phyloP scores from a whole-genome alignment of 2,797 vertebrate species.

The Prionace glauca region DNA sequence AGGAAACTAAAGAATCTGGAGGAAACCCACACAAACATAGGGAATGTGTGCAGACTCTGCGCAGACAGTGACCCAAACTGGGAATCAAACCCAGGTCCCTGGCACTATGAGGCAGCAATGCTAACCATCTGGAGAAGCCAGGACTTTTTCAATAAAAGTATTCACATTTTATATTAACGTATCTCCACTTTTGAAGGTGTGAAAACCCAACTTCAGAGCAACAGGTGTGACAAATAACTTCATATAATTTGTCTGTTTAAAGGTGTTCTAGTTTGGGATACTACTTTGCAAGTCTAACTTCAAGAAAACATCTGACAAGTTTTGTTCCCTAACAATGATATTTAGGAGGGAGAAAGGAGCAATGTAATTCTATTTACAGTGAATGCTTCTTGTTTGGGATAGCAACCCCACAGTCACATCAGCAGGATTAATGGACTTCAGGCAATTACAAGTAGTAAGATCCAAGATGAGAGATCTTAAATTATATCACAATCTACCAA shows the following conservation, averaged over 20 bases:
- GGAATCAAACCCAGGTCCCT: too few relatives aligned
- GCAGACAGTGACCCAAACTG: too few relatives aligned
- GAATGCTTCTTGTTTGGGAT: not conserved
- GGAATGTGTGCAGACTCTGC: too few relatives aligned
- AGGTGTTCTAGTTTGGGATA: not conserved
- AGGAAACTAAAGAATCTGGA: too few relatives aligned
- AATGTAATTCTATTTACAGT: not conserved
- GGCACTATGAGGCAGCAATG: too few relatives aligned
- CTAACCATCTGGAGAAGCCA: not conserved
- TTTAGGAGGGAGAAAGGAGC: too few relatives aligned
- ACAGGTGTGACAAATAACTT: not conserved
- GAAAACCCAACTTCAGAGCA: not conserved
- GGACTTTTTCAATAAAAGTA: not conserved
- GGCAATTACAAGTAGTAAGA: not conserved
- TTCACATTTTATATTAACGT: not conserved
- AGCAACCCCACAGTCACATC: not conserved
- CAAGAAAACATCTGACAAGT: too few relatives aligned
- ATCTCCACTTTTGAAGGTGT: too few relatives aligned
- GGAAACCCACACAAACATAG: too few relatives aligned
- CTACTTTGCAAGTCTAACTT: not conserved
- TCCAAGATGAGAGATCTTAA: not conserved
- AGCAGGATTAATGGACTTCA: not conserved
- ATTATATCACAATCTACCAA: not conserved
- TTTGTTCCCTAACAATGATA: not conserved
- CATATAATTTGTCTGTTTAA: not conserved